These are phyloP conservation scores for Recurvirostra avosetta DNA, from an alignment of 2,113 vertebrate species.

Conservation along the genomic window DNA sequence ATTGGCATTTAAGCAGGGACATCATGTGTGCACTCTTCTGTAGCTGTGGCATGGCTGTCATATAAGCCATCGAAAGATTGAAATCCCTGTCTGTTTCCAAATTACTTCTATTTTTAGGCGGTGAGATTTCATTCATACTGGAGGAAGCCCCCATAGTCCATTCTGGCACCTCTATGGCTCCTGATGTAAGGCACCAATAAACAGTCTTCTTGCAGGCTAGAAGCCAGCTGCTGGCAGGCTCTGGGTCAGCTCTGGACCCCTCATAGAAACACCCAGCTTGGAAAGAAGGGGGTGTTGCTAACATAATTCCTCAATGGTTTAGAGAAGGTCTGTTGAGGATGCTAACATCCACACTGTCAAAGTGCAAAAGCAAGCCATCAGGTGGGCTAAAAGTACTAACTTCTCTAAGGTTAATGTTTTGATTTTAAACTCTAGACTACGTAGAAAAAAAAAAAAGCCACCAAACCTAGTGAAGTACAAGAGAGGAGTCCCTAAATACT, in stretches of 20 bases:
- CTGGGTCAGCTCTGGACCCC: background rate
- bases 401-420: background rate
- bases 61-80: background rate
- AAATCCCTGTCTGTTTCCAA: background rate
- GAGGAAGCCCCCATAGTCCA: background rate
- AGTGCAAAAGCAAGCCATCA: background rate
- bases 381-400: background rate
- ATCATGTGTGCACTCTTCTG: background rate
- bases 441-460: background rate
- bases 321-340: background rate
- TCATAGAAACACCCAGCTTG: background rate
- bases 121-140: background rate
- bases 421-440: background rate
- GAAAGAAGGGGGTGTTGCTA: background rate
- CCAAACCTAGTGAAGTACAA: background rate
- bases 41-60: background rate
- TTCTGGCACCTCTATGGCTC: background rate
- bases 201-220: background rate
- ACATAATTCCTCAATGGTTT: background rate
- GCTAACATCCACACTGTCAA: background rate
- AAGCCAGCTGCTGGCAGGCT: background rate
- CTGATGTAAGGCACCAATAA: background rate
- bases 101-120: background rate
- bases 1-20: background rate
- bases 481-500: background rate